Evolutionary conservation across 2,888 invertebrate species (phyloP), one percentile per base, ranked within the genome.

Genomic region (Deilephila porcellus): DNA sequence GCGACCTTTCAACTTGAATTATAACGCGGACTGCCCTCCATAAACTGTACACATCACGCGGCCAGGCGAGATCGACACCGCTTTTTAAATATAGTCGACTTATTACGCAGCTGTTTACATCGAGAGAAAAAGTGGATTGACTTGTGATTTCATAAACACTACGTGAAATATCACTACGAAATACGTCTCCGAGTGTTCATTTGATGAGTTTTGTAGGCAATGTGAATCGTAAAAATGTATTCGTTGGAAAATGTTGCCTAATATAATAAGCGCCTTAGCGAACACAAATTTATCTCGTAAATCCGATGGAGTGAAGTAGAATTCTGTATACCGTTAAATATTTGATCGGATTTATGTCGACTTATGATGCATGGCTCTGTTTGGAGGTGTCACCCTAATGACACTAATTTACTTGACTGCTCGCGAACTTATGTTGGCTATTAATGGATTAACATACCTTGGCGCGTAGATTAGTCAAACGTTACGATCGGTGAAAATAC

Each of bases 341-440:
- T 90, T 90, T 92, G 90, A 92, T 91, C 90, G 92, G 94, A 91
- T 94, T 93, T 92, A 86, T 85, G 94, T 93, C 93, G 89, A 83
- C 81, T 85, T 86, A 86, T 88, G 88, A 92, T 90, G 88, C 85
- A 91, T 89, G 85, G 85, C 84, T 81, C 85, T 80, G 78, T 79
- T 80, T 75, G 74, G 77, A 81, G 79, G 45, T 81, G 81, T 80
- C 82, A 75, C 76, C 53, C 74, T 79, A 80, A 83, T 73, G 53
- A 52, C 4, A 52, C 45, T 45, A 52, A 56, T 71, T 71, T 59
- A 71, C 11, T 4, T 52, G 67, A 52, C 3, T 17, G 14, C 25
- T 45, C 25, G 52, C 67, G 45, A 67, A 67, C 45, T 52, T 4
- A 52, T 6, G 14, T 11, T 64, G 45, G n/a, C 14, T 64, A 45